Percentiles rank a stretch among this genome's conserved stretches.
Evolutionary conservation across 2,113 vertebrate genomes (phyloP).

Genomic region (Pseudorectes ferrugineus): DNA sequence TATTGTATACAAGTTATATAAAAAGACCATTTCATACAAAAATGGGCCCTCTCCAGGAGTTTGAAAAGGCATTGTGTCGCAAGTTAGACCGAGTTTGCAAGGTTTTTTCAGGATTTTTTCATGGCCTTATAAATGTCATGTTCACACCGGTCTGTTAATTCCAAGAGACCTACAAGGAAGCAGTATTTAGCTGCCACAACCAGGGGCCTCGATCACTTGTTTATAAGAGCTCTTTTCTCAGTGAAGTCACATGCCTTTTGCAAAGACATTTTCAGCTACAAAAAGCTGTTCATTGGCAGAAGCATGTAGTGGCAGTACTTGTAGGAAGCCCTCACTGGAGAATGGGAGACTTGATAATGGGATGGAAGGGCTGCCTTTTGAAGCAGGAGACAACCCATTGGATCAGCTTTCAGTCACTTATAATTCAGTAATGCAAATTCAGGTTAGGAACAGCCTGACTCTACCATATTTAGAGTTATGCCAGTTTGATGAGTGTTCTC

Average conservation of each 20-base stretch:
- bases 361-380: not conserved
- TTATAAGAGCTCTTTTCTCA: not conserved
- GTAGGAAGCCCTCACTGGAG: not conserved
- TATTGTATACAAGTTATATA: not conserved
- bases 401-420: not conserved
- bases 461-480: not conserved
- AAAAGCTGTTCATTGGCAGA: not conserved
- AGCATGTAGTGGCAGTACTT: not conserved
- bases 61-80: not conserved
- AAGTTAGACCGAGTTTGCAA: not conserved
- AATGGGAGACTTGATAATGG: rapidly evolving
- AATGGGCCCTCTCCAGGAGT: not conserved
- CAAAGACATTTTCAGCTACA: not conserved
- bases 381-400: not conserved
- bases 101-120: not conserved
- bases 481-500: not conserved
- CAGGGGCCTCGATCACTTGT: rapidly evolving
- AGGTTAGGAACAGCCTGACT: not conserved
- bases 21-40: not conserved
- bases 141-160: not conserved
- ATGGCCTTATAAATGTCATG: not conserved
- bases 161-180: not conserved
- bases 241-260: not conserved
- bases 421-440: not conserved
- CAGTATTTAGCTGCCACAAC: not conserved